Base-by-base conservation (phyloP, 2,888 invertebrate genomes). In the Aleiodes alternator region DNA sequence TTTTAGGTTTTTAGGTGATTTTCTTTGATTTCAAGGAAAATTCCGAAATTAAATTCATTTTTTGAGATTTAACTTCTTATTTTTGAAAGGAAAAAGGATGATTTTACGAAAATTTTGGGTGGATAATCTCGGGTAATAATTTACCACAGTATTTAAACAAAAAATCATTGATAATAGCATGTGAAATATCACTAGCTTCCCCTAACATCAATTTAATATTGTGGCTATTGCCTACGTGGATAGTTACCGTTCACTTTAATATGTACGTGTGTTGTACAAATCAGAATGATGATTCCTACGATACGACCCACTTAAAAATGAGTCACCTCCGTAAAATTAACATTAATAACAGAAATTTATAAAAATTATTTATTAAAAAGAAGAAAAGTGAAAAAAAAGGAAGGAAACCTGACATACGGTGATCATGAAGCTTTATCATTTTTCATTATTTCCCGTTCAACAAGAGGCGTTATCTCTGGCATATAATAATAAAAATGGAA, bases 241-340 rank as follows among this genome's bases (percentile, higher is more conserved):
- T 29, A 57, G 71, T 48, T 57, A n/a, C 43, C 64, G 48, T 43
- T 64, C 14, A 43, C 64, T 64, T 43, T 23, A 64, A 51, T 64
- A 53, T 23, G 51, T 55, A 14, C 51, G 70, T 71, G 56, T 69
- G 64, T 69, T 51, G 72, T 71, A 72, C 64, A 66, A 69, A 50
- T 48, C 51, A 71, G 76, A 68, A 75, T 76, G 73, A 76, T 78
- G 74, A 75, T 70, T 64, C 72, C 56, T 73, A 59, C 59, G 68
- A 57, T 34, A 69, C 73, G 76, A 78, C 76, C 78, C 75, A 78
- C 75, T 77, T 77, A 72, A 71, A 76, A 73, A 75, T 78, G 76
- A 78, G 72, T 78, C 78, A 76, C 59, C 43, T 14, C 56, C 69
- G 70, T 75, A 50, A 53, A 66, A 53, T 66, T 43, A 50, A 53